These are phyloP conservation scores for Zeugodacus cucurbitae DNA, from an alignment of 1,140 invertebrate genomes.

Conservation along the genomic window DNA sequence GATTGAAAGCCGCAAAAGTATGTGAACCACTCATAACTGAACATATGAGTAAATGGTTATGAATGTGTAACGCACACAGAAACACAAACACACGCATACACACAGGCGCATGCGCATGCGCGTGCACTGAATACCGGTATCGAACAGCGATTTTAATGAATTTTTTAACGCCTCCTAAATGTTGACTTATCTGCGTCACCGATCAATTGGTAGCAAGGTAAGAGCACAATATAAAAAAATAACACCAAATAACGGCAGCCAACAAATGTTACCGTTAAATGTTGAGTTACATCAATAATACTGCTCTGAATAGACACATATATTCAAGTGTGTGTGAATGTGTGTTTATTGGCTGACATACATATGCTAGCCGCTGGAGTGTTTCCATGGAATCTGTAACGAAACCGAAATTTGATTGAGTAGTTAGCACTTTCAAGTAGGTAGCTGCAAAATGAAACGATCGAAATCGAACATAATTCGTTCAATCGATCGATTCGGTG, in stretches of 20 bases:
- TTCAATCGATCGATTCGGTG: neutral
- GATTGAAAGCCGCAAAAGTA: neutral
- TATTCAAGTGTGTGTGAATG: neutral
- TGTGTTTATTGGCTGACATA: neutral
- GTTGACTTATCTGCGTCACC: slow-evolving; percentile 8
- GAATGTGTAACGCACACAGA: neutral
- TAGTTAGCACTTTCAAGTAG: slow-evolving; percentile 17
- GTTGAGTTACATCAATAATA: neutral
- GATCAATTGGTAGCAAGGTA: slow-evolving; percentile 7
- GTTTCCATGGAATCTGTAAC: neutral
- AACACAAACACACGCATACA: neutral
- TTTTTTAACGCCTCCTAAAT: slow-evolving; percentile 20
- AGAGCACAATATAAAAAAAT: neutral
- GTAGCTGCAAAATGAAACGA: slow-evolving; percentile 8
- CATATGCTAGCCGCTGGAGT: neutral
- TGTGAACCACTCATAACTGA: neutral
- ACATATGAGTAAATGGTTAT: neutral
- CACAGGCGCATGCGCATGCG: neutral
- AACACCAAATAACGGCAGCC: neutral
- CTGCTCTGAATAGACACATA: neutral
- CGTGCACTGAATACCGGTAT: neutral
- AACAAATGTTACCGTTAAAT: neutral
- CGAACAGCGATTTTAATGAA: neutral
- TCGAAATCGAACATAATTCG: neutral
- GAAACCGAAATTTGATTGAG: neutral